Percentiles rank a stretch among this genome's conserved stretches.
phyloP scores from a whole-genome alignment of 2,113 vertebrate species.

The Bettongia penicillata region DNA sequence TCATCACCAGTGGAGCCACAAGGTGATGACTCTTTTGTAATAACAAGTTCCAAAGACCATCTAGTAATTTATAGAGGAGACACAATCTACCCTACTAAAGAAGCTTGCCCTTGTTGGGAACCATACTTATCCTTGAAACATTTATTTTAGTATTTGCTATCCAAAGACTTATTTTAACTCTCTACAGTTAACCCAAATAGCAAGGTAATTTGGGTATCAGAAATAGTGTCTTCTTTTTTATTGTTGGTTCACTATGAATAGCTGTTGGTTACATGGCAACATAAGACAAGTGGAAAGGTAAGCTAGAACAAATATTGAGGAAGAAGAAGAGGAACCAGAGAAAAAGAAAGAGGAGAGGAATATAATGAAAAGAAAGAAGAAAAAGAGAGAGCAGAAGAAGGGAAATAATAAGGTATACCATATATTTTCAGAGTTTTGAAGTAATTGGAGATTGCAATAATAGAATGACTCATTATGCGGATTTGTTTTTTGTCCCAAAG shows the following conservation, averaged over 20 bases:
- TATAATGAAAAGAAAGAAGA: background rate
- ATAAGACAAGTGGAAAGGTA: background rate
- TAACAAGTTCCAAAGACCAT: background rate
- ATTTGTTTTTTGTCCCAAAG: background rate
- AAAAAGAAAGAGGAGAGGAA: background rate
- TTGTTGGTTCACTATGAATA: background rate
- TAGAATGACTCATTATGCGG: background rate
- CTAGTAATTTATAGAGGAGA: background rate
- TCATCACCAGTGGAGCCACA: background rate
- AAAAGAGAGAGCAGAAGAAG: background rate
- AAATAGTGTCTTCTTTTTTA: background rate
- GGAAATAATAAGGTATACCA: background rate
- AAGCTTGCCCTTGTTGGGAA: background rate
- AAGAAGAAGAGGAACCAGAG: background rate
- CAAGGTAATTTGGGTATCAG: conserved; percentile 15
- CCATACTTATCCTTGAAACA: background rate
- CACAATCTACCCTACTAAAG: background rate
- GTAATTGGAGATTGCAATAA: background rate
- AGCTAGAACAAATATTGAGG: background rate
- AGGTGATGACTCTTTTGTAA: background rate
- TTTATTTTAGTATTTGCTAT: background rate
- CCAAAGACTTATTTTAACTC: background rate
- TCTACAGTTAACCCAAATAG: background rate
- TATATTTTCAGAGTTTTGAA: background rate
- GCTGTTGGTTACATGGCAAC: background rate